Conservation (phyloP, 1,140 invertebrate species). For the Mercenaria mercenaria region DNA sequence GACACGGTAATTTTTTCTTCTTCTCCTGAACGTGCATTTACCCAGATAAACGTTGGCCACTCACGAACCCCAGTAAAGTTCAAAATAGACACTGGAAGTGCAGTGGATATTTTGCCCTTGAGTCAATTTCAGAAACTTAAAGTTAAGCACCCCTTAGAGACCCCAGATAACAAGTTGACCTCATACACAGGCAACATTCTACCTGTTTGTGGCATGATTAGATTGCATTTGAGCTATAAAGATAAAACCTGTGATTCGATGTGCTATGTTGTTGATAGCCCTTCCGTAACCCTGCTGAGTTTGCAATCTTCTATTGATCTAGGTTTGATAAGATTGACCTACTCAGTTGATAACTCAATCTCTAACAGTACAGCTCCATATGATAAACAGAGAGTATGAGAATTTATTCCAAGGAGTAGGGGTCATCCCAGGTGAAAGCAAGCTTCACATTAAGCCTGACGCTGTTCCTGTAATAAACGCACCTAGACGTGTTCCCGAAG, state of each 20-base stretch:
- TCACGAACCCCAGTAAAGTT: neutral
- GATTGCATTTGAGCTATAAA: neutral
- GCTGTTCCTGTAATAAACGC: conserved; percentile 56
- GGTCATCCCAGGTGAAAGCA: conserved; percentile 55
- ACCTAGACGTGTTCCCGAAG: too few species aligned
- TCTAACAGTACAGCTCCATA: neutral
- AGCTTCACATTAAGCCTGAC: conserved; percentile 71
- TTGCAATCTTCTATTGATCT: neutral
- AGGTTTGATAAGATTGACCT: neutral
- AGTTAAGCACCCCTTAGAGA: neutral
- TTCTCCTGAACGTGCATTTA: conserved; percentile 26
- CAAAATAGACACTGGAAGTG: conserved; percentile 57
- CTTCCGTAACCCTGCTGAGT: neutral
- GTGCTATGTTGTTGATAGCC: neutral
- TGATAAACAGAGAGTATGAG: conserved; percentile 33
- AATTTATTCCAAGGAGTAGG: conserved; percentile 63
- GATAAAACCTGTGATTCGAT: neutral
- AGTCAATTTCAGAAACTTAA: neutral
- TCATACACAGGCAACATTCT: conserved; percentile 31
- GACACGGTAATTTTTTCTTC: neutral
- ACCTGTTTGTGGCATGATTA: neutral
- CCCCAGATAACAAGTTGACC: neutral
- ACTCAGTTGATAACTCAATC: neutral
- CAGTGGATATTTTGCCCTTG: conserved; percentile 39
- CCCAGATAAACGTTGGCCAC: neutral